A percentile compares a stretch with the other conserved stretches of the same genome.
Evolutionary conservation across 2,113 vertebrate genomes (phyloP).

Genomic region (Chunga burmeisteri): DNA sequence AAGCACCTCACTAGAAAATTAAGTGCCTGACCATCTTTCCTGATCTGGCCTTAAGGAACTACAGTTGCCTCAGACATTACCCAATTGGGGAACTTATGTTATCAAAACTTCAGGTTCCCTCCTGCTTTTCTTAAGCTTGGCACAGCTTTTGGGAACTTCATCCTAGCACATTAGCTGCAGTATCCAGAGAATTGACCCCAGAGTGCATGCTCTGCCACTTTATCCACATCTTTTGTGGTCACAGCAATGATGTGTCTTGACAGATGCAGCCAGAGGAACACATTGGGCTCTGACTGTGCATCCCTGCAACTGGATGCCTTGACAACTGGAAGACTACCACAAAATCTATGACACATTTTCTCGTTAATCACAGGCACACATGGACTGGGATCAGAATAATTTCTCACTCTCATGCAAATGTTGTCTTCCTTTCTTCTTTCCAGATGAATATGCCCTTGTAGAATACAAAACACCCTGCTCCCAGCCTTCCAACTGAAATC

Average conservation of each 20-base stretch:
- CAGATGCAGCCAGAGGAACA: neutral
- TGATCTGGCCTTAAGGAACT: neutral
- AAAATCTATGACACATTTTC: neutral
- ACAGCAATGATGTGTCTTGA: neutral
- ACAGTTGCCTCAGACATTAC: neutral
- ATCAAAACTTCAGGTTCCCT: neutral
- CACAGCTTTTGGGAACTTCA: neutral
- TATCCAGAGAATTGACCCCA: neutral
- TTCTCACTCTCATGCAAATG: neutral
- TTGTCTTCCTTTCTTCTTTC: slow-evolving; percentile 18
- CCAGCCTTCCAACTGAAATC: neutral
- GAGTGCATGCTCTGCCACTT: neutral
- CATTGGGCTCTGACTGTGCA: neutral
- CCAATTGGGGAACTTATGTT: neutral
- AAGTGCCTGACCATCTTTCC: neutral
- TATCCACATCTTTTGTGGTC: neutral
- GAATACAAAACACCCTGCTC: slow-evolving; percentile 57
- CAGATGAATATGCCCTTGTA: slow-evolving; percentile 69
- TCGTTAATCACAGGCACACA: neutral
- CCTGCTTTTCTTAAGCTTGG: neutral
- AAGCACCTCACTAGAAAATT: neutral
- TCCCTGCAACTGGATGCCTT: neutral
- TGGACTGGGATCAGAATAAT: neutral
- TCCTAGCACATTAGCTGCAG: neutral
- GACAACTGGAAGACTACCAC: neutral